Base-by-base conservation (phyloP, 2,797 vertebrate genomes). In the Anabacerthia variegaticeps region DNA sequence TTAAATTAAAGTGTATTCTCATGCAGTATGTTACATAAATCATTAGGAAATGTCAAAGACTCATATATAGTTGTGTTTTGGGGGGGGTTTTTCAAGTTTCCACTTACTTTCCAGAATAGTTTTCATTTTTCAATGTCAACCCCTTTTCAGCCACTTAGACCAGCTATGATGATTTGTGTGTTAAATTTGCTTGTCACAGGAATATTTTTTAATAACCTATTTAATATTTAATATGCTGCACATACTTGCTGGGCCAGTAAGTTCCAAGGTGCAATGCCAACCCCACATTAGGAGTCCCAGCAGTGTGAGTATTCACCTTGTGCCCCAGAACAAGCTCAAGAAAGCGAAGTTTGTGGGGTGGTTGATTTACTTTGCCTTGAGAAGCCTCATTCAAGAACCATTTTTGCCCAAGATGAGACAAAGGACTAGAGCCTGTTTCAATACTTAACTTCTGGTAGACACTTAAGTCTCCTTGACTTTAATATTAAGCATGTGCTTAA, bases 61-160 rank as follows among this genome's bases (percentile, higher is more conserved):
- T 73, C 85, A 8, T 94, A 96, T 91, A 96, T 92, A 95, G 76
- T 78, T 90, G 54, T 94, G 62, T 95, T 93, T 88, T 34, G 72
- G 5, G 1, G 0, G 72, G 5, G 1, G 0, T 6, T 67, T 73
- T 96, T 52, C 68, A 92, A 97, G 88, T 97, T 97, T 98, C 97
- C 95, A 96, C 96, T 98, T 98, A 96, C 86, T 97, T 97, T 97
- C 93, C 92, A 97, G 93, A 98, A 97, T 96, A 98, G 96, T 97
- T 97, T 97, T 89, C 97, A 98, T 98, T 98, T 98, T 98, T 98
- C 98, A 98, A 88, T 95, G 98, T 98, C 98, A 98, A 59, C 67
- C 61, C 61, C 76, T 97, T 97, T 97, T 91, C 95, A 97, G 93
- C 91, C 87, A 88, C 83, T 96, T 95, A 95, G 94, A 91, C 92